A percentile compares a stretch with the other conserved stretches of the same genome.
These are phyloP conservation scores for Todus mexicanus DNA, from an alignment of 2,797 vertebrate genomes.

Conservation along the genomic window DNA sequence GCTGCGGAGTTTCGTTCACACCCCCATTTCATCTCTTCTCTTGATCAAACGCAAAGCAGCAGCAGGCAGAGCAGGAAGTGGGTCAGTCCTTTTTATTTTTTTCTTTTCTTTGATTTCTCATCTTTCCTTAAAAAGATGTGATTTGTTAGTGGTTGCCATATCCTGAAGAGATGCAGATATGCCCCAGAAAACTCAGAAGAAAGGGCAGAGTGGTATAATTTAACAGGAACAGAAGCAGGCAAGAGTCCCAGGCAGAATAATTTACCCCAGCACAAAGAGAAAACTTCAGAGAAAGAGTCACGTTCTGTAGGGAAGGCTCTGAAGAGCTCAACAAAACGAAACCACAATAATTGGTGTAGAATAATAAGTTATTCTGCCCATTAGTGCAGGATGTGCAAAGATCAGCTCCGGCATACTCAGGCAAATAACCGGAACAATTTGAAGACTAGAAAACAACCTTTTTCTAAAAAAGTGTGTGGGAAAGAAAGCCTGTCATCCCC, in stretches of 20 bases:
- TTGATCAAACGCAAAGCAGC: not conserved
- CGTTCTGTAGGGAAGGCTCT: not conserved
- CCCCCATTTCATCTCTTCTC: not conserved
- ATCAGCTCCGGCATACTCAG: not conserved
- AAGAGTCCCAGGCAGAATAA: not conserved
- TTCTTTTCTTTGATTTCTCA: not conserved
- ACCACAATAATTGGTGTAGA: not conserved
- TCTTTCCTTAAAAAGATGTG: slow-evolving; percentile 11
- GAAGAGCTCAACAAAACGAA: not conserved
- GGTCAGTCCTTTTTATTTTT: not conserved
- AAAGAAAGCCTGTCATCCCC: not conserved
- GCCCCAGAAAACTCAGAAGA: not conserved
- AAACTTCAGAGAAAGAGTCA: not conserved
- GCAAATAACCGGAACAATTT: not conserved
- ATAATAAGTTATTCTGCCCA: not conserved
- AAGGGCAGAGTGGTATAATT: not conserved
- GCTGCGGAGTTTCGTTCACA: not conserved
- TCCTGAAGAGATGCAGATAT: not conserved
- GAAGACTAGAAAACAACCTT: not conserved
- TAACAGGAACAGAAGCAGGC: not conserved
- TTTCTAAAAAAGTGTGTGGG: not conserved
- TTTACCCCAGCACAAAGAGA: not conserved
- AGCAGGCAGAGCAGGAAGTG: not conserved
- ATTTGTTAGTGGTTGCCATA: not conserved
- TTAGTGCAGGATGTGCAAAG: not conserved